Evolutionary conservation across 1,140 invertebrate genomes (phyloP).

Genomic region (Neodiprion lecontei): DNA sequence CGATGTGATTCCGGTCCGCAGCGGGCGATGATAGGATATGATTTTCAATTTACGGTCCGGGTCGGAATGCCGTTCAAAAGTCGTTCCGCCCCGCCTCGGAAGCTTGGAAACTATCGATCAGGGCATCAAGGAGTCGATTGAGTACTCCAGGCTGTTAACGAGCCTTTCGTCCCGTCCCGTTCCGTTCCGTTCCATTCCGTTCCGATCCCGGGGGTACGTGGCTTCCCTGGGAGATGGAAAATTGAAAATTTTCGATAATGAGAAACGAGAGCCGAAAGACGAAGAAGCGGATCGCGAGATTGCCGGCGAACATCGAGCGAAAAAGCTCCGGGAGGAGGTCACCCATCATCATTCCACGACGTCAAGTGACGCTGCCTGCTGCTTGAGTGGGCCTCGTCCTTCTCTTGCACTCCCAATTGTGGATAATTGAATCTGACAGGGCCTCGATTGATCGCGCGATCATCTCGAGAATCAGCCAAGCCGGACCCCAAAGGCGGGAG

Average conservation of each 20-base stretch:
- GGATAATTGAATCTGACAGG: not conserved
- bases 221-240: no score
- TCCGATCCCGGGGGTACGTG: no score
- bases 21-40: not conserved
- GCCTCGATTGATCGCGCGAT: not conserved
- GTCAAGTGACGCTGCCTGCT: no score
- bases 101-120: slow-evolving; percentile 3
- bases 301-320: no score
- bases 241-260: no score
- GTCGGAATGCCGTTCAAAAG: slow-evolving; percentile 4
- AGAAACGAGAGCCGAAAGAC: no score
- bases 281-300: no score
- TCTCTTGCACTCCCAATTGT: not conserved
- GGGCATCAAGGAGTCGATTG: not conserved
- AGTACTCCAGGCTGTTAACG: no score
- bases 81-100: not conserved
- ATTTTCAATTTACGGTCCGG: slow-evolving; percentile 1
- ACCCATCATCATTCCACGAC: no score
- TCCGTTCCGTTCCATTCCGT: no score
- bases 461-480: not conserved
- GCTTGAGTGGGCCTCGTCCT: not conserved
- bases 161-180: no score
- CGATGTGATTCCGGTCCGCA: not conserved
- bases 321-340: no score
- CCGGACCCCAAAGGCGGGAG: not conserved